These are phyloP conservation scores for Gobio occitaniae DNA, from an alignment of 2,797 vertebrate genomes.

Conservation along the genomic window DNA sequence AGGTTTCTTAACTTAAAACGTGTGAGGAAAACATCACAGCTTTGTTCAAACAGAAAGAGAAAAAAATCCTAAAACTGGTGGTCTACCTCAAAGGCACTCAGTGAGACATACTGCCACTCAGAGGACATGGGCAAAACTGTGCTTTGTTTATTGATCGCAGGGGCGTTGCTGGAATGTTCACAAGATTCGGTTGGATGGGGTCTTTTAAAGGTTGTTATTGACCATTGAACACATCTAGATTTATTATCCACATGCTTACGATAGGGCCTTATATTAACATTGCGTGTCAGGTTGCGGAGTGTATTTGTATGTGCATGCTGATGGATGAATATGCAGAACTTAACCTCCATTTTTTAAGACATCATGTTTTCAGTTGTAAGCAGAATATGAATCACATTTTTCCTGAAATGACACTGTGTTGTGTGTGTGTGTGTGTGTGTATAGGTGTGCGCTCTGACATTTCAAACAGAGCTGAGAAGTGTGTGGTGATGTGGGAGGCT, in stretches of 20 bases:
- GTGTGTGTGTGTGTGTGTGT: slow-evolving; percentile 42
- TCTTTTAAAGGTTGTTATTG: slow-evolving; percentile 33
- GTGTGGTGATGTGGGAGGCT: slow-evolving; percentile 33
- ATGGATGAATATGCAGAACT: background rate
- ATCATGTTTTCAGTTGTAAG: background rate
- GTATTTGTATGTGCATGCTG: background rate
- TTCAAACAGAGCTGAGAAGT: slow-evolving; percentile 34
- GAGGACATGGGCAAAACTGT: slow-evolving; percentile 32
- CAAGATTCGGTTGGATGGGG: background rate
- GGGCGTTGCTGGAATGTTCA: slow-evolving; percentile 3
- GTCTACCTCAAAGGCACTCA: background rate
- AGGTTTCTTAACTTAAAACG: background rate
- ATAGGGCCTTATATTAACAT: background rate
- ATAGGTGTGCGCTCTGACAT: slow-evolving; percentile 64
- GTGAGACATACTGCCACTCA: slow-evolving; percentile 48
- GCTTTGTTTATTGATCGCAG: background rate
- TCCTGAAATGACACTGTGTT: slow-evolving; percentile 8
- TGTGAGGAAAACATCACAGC: background rate
- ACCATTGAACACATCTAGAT: slow-evolving; percentile 27
- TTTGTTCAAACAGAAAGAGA: background rate
- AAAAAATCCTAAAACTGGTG: background rate
- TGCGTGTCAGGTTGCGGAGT: background rate
- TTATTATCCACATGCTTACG: background rate
- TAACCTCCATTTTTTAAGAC: slow-evolving; percentile 13
- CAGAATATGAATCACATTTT: slow-evolving; percentile 11